A percentile compares a stretch with the other conserved stretches of the same genome.
phyloP scores from a whole-genome alignment of 2,113 vertebrate genomes.

The Ramphastos sulfuratus region DNA sequence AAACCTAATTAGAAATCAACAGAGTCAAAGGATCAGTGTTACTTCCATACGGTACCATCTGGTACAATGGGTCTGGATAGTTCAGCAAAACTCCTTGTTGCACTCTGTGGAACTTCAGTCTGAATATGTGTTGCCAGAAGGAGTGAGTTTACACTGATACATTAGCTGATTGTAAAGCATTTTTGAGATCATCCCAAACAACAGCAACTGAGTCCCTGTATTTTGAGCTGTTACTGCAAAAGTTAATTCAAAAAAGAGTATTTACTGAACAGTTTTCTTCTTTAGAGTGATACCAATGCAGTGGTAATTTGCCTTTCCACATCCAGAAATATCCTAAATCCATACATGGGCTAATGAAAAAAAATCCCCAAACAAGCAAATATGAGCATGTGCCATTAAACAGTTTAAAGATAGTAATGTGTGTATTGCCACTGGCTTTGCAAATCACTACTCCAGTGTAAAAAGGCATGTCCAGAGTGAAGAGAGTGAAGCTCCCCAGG shows the following conservation, averaged over 20 bases:
- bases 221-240: background rate
- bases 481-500: background rate
- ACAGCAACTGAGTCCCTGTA: background rate
- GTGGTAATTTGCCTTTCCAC: background rate
- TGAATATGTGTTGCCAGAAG: background rate
- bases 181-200: background rate
- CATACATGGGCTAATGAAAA: background rate
- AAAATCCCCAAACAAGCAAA: background rate
- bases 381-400: background rate
- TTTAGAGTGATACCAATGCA: background rate
- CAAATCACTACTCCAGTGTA: background rate
- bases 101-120: background rate
- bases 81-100: background rate
- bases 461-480: background rate
- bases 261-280: background rate
- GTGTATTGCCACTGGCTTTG: background rate
- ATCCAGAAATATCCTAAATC: background rate
- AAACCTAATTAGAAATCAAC: constrained; percentile 61
- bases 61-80: background rate
- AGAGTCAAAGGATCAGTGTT: constrained; percentile 53
- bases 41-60: constrained; percentile 60
- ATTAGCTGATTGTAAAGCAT: background rate
- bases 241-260: background rate
- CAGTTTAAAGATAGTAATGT: background rate
- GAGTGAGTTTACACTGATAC: background rate